Percentiles rank a stretch among this genome's conserved stretches.
Conservation (phyloP, 2,888 invertebrate species). For the Strigamia transsilvanica region DNA sequence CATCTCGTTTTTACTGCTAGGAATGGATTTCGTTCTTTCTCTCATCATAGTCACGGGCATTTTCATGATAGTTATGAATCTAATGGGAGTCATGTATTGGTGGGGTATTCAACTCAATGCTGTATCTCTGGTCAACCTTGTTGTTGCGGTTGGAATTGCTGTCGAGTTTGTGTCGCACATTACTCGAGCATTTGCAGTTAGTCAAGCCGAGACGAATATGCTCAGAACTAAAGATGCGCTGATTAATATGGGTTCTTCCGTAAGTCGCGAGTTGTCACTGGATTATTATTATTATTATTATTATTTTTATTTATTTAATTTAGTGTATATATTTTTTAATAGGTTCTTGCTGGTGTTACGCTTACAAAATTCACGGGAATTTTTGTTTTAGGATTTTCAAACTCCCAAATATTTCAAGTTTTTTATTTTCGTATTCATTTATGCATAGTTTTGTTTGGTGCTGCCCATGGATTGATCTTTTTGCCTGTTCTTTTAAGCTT, state of each 20-base stretch:
- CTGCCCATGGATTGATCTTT: conserved; percentile 96
- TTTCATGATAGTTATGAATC: conserved; percentile 79
- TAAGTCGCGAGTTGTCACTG: conserved; percentile 65
- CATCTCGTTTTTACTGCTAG: conserved; percentile 92
- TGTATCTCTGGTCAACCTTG: conserved; percentile 93
- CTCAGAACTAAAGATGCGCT: conserved; percentile 84
- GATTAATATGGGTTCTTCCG: conserved; percentile 91
- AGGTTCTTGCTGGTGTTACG: conserved; percentile 96
- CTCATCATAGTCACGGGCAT: conserved; percentile 77
- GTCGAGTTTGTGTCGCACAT: conserved; percentile 99
- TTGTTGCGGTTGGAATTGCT: conserved; percentile 96
- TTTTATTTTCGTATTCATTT: conserved; percentile 98
- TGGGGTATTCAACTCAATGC: conserved; percentile 92
- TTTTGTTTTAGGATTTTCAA: conserved; percentile 93
- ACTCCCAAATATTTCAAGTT: conserved; percentile 93
- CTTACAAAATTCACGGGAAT: conserved; percentile 98
- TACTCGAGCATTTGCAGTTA: conserved; percentile 88
- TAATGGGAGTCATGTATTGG: conserved; percentile 91
- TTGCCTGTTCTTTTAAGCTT: conserved; percentile 96
- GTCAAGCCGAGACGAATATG: conserved; percentile 75
- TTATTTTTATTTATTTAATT: not conserved
- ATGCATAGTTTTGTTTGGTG: conserved; percentile 95
- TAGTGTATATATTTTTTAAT: too few relatives aligned
- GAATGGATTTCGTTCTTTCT: conserved; percentile 83
- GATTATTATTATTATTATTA: not conserved